Evolutionary conservation across 2,888 invertebrate species (phyloP).

Genomic region (Drosophila suboccidentalis): DNA sequence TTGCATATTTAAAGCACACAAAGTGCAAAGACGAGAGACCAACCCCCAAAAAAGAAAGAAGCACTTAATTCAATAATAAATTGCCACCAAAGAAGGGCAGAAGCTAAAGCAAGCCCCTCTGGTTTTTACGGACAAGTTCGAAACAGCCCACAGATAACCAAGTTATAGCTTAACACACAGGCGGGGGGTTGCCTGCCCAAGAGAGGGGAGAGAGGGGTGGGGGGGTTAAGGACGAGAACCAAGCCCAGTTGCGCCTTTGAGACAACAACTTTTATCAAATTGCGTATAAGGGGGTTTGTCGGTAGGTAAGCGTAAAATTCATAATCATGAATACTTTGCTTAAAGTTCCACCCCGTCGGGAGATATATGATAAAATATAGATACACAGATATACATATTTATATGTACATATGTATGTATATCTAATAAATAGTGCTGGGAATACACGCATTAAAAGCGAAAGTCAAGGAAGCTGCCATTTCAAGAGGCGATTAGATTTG

Average conservation of each 20-base stretch:
- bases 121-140: constrained; percentile 46
- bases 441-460: constrained; percentile 70
- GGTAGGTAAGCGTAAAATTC: constrained; percentile 85
- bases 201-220: neutral
- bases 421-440: constrained; percentile 50
- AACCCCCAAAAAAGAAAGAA: constrained; percentile 59
- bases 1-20: constrained; percentile 69
- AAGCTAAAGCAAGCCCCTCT: constrained; percentile 49
- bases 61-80: constrained; percentile 82
- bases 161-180: constrained; percentile 47
- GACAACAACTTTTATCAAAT: constrained; percentile 74
- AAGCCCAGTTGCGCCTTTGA: constrained; percentile 72
- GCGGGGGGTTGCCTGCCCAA: constrained; percentile 12
- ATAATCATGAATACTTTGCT: constrained; percentile 81
- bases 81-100: constrained; percentile 66
- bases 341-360: constrained; percentile 72
- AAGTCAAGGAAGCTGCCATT: constrained; percentile 75
- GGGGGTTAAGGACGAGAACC: constrained; percentile 20
- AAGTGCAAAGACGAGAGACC: constrained; percentile 42
- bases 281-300: constrained; percentile 80
- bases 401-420: constrained; percentile 15
- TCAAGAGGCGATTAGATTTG: constrained; percentile 62
- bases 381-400: neutral
- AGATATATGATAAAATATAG: constrained; percentile 25
- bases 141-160: constrained; percentile 70